Evolutionary conservation across 2,113 vertebrate species (phyloP).

Genomic region (Lepus timidus): DNA sequence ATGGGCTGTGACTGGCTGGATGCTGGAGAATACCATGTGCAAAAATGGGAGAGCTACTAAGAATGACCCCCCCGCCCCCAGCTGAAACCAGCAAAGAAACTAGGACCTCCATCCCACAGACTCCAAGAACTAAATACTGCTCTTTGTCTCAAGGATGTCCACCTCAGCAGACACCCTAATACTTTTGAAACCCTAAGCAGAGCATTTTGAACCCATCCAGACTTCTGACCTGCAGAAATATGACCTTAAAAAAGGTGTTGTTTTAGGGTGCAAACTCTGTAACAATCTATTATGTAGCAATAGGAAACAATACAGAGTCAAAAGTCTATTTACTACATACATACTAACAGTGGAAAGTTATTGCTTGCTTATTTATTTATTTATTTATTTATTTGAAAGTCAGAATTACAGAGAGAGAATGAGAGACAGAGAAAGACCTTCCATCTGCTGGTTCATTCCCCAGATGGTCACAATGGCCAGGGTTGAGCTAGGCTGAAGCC

Average conservation of each 20-base stretch:
- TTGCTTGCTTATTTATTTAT: background rate
- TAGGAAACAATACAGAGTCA: background rate
- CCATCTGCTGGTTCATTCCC: too few species aligned
- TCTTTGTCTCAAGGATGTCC: background rate
- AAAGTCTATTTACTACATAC: background rate
- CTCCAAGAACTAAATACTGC: background rate
- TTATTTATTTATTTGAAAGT: too few species aligned
- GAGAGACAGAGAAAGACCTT: too few species aligned
- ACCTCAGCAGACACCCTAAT: background rate
- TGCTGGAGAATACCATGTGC: fast-evolving
- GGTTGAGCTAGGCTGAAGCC: too few species aligned
- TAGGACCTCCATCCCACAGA: background rate
- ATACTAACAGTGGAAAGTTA: background rate
- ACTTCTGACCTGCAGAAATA: background rate
- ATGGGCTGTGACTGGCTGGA: background rate
- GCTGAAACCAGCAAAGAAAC: background rate
- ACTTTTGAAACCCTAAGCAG: background rate
- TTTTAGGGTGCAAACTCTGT: background rate
- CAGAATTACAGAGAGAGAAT: too few species aligned
- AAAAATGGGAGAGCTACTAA: background rate
- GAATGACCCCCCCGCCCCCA: background rate
- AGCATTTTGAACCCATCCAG: background rate
- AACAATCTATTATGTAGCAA: background rate
- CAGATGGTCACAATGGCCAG: too few species aligned
- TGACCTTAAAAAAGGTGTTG: background rate